Base-by-base conservation (phyloP, 2,797 vertebrate species). In the Echeneis naucrates region DNA sequence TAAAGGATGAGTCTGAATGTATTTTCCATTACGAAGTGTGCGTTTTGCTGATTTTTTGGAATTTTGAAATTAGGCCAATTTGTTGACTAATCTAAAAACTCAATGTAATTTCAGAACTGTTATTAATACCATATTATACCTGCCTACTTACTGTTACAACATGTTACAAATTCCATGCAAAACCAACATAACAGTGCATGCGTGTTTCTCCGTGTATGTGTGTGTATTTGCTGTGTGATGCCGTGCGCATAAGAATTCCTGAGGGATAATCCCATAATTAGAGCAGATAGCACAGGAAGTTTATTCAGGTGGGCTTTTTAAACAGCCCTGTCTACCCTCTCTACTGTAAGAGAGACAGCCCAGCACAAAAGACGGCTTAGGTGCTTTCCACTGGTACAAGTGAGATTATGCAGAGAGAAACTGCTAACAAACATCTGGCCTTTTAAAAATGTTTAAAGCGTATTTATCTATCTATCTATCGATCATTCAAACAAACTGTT, bases 201-300 rank as follows among this genome's bases (percentile, higher is more conserved):
- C 50, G 16, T 64, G 13, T 61, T n/a, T 59, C 44, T 45, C 8
- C n/a, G 27, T 57, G 48, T 17, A 14, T 56, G 5, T 38, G 14
- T 77, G 38, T 80, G 63, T 72, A 14, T 82, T 23, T 72, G 30
- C n/a, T 54, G 53, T 76, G 76, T 82, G 61, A 82, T 64, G 71
- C 56, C 72, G 67, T 63, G 62, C 48, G 78, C 74, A 60, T 77
- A 77, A 58, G 78, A 89, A 92, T 92, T 90, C 89, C 87, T 85
- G 52, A 83, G 86, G 85, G 80, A 88, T 89, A 89, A 92, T 92
- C 89, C 86, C 85, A 90, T 92, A 90, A 92, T 93, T 85, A 86
- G 83, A 82, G 87, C 82, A 92, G 92, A 92, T 87, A 90, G 81
- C 72, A 77, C 85, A 91, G 89, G 88, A 91, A 90, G 91, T 92